These are phyloP conservation scores for Glaucidium brasilianum DNA, from an alignment of 2,113 vertebrate species.

Conservation along the genomic window DNA sequence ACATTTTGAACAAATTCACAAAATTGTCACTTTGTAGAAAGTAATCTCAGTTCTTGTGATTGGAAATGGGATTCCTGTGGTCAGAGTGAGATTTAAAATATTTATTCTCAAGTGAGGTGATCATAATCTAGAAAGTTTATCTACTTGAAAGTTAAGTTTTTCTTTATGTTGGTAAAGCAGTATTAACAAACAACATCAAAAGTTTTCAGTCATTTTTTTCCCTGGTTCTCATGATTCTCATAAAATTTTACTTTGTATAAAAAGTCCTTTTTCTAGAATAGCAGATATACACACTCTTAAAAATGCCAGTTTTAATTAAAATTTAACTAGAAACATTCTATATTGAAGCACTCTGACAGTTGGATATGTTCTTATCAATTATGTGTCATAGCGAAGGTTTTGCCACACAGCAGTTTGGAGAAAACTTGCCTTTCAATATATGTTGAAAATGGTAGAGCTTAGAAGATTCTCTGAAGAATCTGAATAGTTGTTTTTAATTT, in stretches of 20 bases:
- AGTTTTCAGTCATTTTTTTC: background rate
- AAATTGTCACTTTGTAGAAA: background rate
- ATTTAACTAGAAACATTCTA: background rate
- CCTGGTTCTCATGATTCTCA: background rate
- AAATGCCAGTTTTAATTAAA: background rate
- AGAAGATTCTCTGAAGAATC: background rate
- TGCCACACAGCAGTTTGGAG: background rate
- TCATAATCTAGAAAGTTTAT: background rate
- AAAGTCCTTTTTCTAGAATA: background rate
- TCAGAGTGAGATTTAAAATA: background rate
- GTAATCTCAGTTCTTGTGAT: background rate
- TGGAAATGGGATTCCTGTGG: background rate
- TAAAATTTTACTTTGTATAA: background rate
- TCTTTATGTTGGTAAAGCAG: background rate
- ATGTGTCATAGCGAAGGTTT: background rate
- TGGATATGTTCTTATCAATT: background rate
- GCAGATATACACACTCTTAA: background rate
- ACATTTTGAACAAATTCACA: background rate
- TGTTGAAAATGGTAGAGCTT: background rate
- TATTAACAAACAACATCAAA: background rate
- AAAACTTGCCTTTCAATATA: background rate
- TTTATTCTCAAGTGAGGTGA: background rate
- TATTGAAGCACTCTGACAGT: background rate
- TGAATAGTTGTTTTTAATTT: background rate
- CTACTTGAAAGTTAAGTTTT: background rate